These are phyloP conservation scores for Mnemiopsis leidyi DNA, from an alignment of 37 sponge, comb jelly and placozoan genomes.

Conservation along the genomic window DNA sequence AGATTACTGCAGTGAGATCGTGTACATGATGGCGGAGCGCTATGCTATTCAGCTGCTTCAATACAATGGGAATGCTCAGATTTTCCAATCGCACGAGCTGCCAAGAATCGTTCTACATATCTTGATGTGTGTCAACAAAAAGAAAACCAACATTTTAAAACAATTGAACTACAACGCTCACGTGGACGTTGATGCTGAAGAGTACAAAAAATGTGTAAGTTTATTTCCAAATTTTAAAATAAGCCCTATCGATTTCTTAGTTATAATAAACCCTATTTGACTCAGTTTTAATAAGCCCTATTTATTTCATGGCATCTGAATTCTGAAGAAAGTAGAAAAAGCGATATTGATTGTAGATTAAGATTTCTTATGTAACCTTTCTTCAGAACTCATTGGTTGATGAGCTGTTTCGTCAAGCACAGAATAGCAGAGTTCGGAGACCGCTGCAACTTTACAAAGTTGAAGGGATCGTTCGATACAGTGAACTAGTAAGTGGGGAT, in stretches of 20 bases:
- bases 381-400: not conserved
- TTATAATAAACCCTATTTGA: too few species aligned
- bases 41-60: slow-evolving; percentile 5
- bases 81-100: not conserved
- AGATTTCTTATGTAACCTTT: too few species aligned
- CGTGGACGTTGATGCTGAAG: not conserved
- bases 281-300: too few species aligned
- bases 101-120: not conserved
- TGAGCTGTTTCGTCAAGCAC: not conserved
- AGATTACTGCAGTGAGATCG: slow-evolving; percentile 29
- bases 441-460: not conserved
- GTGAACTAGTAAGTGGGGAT: not conserved
- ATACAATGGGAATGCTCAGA: not conserved
- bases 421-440: not conserved
- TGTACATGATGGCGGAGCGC: slow-evolving; percentile 15
- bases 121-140: not conserved
- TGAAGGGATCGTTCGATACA: not conserved
- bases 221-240: too few species aligned
- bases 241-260: too few species aligned
- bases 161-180: slow-evolving; percentile 27
- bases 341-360: too few species aligned
- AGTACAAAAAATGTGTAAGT: slow-evolving; percentile 15
- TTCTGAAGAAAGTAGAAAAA: too few species aligned
- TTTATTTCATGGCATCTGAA: too few species aligned
- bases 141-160: not conserved